phyloP scores from a whole-genome alignment of 1,140 invertebrate genomes.

The Maconellicoccus hirsutus region DNA sequence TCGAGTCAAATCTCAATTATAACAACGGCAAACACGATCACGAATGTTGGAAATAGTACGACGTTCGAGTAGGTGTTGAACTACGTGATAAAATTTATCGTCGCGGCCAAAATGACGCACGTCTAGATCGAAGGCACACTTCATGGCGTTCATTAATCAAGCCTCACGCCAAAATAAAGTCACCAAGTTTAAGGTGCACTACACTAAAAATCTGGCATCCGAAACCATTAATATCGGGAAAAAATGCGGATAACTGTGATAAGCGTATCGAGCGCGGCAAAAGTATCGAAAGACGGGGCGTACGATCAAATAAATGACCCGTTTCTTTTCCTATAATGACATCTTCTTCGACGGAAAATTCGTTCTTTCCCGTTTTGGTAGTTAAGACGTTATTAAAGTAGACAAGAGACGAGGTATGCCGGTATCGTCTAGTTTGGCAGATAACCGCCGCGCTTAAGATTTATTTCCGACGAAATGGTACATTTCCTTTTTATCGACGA shows the following conservation, averaged over 20 bases:
- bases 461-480: neutral
- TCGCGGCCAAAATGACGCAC: too few species aligned
- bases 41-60: too few species aligned
- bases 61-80: too few species aligned
- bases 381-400: slow-evolving; percentile 1
- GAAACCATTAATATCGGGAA: slow-evolving; percentile 3
- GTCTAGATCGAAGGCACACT: neutral
- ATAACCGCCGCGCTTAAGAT: neutral
- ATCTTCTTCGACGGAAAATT: neutral
- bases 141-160: neutral
- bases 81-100: too few species aligned
- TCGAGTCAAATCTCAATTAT: too few species aligned
- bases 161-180: slow-evolving; percentile 1
- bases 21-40: too few species aligned
- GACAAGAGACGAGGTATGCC: neutral
- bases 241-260: neutral
- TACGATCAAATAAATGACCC: neutral
- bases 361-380: slow-evolving; percentile 2
- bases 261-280: neutral
- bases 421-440: neutral
- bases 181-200: slow-evolving; percentile 7
- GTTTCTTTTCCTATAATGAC: slow-evolving; percentile 9
- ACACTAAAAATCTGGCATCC: neutral
- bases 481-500: neutral
- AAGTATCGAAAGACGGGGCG: neutral